Percentiles rank a stretch among this genome's conserved stretches.
Evolutionary conservation across 2,113 vertebrate species (phyloP).

Genomic region (Pheucticus melanocephalus): DNA sequence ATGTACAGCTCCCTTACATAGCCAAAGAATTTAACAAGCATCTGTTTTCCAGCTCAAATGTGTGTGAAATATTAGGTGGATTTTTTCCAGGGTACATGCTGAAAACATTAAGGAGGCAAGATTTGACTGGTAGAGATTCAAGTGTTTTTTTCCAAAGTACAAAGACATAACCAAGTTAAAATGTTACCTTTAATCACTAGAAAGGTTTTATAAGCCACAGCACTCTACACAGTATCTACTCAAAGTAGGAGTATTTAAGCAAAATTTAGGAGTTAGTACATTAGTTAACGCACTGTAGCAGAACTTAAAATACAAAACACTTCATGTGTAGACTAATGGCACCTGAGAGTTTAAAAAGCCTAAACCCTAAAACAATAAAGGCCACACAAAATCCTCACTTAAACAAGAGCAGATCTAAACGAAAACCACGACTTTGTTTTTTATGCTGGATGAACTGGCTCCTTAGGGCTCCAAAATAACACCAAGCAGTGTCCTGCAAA

Average conservation of each 20-base stretch:
- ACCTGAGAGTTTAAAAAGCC: not conserved
- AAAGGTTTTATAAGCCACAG: not conserved
- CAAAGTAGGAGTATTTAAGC: not conserved
- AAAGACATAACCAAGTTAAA: conserved; percentile 39
- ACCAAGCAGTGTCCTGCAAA: not conserved
- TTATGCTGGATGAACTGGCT: not conserved
- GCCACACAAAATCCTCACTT: not conserved
- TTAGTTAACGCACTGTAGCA: not conserved
- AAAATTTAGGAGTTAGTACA: not conserved
- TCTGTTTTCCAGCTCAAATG: conserved; percentile 66
- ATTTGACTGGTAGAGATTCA: not conserved
- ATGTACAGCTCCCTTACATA: conserved; percentile 50
- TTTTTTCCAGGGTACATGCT: conserved; percentile 62
- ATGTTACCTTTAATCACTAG: not conserved
- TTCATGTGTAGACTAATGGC: not conserved
- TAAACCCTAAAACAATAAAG: not conserved
- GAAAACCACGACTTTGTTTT: not conserved
- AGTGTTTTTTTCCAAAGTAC: not conserved
- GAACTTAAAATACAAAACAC: not conserved
- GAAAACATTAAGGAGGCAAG: conserved; percentile 58
- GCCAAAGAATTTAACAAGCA: conserved; percentile 66
- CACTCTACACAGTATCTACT: not conserved
- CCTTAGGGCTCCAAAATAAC: not conserved
- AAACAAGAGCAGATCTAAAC: not conserved
- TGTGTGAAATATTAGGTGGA: conserved; percentile 65